Conservation (phyloP, 2,797 vertebrate genomes). For the Neoniphon sammara region DNA sequence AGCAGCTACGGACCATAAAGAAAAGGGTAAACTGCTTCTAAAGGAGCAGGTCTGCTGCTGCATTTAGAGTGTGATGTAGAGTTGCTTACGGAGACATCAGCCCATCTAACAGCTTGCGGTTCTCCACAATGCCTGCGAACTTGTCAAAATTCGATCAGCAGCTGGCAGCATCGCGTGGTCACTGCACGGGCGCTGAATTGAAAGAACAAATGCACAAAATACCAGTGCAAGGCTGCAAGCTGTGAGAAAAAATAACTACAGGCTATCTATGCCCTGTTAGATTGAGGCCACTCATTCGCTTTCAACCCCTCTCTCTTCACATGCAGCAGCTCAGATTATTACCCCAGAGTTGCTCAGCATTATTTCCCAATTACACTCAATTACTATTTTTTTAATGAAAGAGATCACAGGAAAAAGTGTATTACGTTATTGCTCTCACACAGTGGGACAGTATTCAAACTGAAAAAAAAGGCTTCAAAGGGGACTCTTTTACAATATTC, state of each 20-base stretch:
- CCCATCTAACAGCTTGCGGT: constrained; percentile 37
- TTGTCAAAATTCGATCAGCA: constrained; percentile 34
- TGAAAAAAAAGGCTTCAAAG: constrained; percentile 61
- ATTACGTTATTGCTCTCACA: constrained; percentile 43
- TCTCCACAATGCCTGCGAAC: constrained; percentile 39
- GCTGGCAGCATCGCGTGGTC: constrained; percentile 22
- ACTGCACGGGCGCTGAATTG: constrained; percentile 20
- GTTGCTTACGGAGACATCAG: constrained; percentile 41
- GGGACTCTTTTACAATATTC: constrained; percentile 70
- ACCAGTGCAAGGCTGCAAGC: constrained; percentile 14
- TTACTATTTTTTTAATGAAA: constrained; percentile 55
- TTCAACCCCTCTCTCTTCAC: constrained; percentile 20
- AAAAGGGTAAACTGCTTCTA: constrained; percentile 12
- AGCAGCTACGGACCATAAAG: constrained; percentile 9
- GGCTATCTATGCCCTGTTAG: background rate
- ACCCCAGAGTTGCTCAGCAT: constrained; percentile 13
- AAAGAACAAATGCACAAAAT: constrained; percentile 18
- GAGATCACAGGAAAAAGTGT: constrained; percentile 42
- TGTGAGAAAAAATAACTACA: constrained; percentile 13
- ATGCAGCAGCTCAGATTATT: constrained; percentile 23
- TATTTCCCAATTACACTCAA: constrained; percentile 42
- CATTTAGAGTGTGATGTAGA: constrained; percentile 21
- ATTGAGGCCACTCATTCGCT: constrained; percentile 12
- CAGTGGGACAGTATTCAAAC: constrained; percentile 28
- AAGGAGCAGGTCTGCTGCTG: constrained; percentile 14